Conservation (phyloP, 2,888 invertebrate species). For the Smittia sp. region DNA sequence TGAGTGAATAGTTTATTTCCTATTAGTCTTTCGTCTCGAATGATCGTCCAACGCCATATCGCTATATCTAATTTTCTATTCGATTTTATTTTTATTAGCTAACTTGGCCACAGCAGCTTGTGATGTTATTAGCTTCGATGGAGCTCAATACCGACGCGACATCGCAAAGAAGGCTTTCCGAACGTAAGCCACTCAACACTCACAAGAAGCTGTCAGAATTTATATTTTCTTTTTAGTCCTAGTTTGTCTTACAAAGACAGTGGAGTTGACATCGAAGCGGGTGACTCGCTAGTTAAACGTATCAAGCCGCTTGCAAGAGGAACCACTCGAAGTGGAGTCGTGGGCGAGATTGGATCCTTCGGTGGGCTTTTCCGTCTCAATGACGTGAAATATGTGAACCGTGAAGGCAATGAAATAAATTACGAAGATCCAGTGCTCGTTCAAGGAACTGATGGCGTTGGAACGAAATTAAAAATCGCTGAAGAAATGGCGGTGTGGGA, state of each 20-base stretch:
- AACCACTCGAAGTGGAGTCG: conserved; percentile 73
- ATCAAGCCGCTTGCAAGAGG: conserved; percentile 79
- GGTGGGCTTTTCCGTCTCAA: conserved; percentile 89
- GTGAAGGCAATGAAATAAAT: conserved; percentile 48
- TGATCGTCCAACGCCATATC: no score
- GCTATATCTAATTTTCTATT: no score
- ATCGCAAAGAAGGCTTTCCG: conserved; percentile 85
- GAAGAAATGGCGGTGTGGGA: conserved; percentile 73
- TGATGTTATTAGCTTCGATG: conserved; percentile 73
- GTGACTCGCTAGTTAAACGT: conserved; percentile 77
- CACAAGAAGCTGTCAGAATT: no score
- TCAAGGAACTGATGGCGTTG: conserved; percentile 94
- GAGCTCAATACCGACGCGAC: conserved; percentile 82
- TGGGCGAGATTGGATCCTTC: conserved; percentile 86
- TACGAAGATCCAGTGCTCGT: conserved; percentile 83
- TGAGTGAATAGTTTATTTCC: no score
- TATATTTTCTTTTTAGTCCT: conserved; percentile 24
- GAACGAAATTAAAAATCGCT: conserved; percentile 93
- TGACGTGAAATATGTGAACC: conserved; percentile 56
- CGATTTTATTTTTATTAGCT: no score
- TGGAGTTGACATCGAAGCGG: conserved; percentile 93
- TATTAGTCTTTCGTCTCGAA: no score
- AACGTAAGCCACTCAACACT: conserved; percentile 58
- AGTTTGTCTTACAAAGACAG: conserved; percentile 78
- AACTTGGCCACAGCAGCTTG: conserved; percentile 71